Conservation (phyloP, 1,140 invertebrate species). For the Drosophila kikkawai region DNA sequence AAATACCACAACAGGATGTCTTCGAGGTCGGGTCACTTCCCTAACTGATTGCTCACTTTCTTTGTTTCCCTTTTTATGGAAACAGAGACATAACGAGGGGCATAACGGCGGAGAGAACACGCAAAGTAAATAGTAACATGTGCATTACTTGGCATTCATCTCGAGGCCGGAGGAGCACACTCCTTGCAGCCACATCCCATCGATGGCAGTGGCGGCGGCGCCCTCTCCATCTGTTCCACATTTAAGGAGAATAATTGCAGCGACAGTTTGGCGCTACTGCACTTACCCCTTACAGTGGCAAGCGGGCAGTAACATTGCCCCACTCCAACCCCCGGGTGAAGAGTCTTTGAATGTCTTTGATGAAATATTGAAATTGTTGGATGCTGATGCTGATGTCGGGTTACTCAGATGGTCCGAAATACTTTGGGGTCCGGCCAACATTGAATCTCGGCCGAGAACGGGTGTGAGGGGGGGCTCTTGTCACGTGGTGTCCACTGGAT, state of each 20-base stretch:
- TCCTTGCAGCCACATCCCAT: not conserved
- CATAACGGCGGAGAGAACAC: conserved; percentile 40
- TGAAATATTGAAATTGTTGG: conserved; percentile 81
- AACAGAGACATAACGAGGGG: conserved; percentile 18
- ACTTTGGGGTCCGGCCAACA: conserved; percentile 59
- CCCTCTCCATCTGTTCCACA: conserved; percentile 59
- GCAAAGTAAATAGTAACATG: conserved; percentile 82
- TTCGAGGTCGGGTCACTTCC: not conserved
- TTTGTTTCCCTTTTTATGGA: conserved; percentile 61
- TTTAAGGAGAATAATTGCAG: conserved; percentile 83
- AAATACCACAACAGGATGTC: not conserved
- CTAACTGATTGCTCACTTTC: conserved; percentile 8
- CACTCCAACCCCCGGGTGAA: not conserved
- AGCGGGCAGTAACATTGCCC: conserved; percentile 32
- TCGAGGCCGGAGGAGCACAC: conserved; percentile 18
- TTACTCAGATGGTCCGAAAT: conserved; percentile 37
- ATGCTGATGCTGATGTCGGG: conserved; percentile 59
- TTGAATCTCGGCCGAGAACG: conserved; percentile 42
- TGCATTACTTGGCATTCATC: conserved; percentile 81
- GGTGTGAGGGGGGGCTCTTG: conserved; percentile 12
- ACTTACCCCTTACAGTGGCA: conserved; percentile 55
- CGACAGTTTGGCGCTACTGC: conserved; percentile 78
- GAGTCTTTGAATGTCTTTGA: conserved; percentile 78
- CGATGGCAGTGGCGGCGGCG: conserved; percentile 4
- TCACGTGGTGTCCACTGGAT: conserved; percentile 54